Base-by-base conservation (phyloP, 2,888 invertebrate species). In the Hypena proboscidalis region DNA sequence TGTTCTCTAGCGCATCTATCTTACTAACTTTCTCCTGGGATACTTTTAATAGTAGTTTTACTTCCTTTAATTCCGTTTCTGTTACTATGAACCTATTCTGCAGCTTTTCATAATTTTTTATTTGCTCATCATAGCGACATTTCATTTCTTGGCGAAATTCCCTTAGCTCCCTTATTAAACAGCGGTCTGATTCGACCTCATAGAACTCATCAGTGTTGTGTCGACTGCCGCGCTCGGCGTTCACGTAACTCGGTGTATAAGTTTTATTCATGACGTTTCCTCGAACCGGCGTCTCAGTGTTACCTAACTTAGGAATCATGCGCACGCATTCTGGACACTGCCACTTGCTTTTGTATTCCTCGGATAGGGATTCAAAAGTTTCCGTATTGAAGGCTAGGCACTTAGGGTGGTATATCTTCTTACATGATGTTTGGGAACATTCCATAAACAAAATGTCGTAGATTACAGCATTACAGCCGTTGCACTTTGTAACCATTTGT, bases 1-100 rank as follows among this genome's bases (percentile, higher is more conserved):
- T 26, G 0, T 22, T 6, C 32, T 62, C 45, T 7, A 62, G 26
- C 10, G 9, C n/a, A 3, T 62, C 48, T 2, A 55, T 41, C 38
- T 49, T 52, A 11, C 9, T 40, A 8, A 43, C 47, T 11, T 56
- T 56, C 38, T 60, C 33, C 36, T 40, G 23, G n/a, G 50, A 33
- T 56, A 58, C 56, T 56, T 15, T 15, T 50, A 60, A 11, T 5
- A 38, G 26, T 19, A 30, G 15, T 37, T 14, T 25, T 23, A 60
- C 6, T 27, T 50, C 37, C 25, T 38, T 15, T 22, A 58, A 8
- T 6, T 53, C 27, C 15, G 21, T 41, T 40, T 51, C 55, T 0
- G 37, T 45, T 1, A 36, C 36, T 2, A 26, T 7, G 33, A 53
- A 55, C 40, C 40, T 43, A 29, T 34, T 40, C 33, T 45, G 23